Evolutionary conservation across 2,888 invertebrate genomes (phyloP).

Genomic region (Caenorhabditis panamensis): DNA sequence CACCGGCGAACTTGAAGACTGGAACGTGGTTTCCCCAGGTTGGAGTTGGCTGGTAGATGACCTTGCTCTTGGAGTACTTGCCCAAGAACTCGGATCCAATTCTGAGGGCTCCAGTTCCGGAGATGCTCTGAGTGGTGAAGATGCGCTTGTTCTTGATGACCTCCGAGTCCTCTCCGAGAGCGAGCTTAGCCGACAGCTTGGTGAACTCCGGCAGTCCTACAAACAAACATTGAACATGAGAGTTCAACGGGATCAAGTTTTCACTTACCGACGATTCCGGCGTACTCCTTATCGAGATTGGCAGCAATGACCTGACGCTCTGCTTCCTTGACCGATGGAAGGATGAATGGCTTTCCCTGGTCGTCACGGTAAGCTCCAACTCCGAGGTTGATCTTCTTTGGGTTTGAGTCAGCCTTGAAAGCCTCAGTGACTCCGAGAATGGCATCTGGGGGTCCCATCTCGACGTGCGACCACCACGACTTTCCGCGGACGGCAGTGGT

Average conservation of each 20-base stretch:
- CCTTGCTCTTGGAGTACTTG: slow-evolving; percentile 87
- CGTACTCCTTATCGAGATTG: slow-evolving; percentile 94
- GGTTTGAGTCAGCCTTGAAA: slow-evolving; percentile 88
- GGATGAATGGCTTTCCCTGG: slow-evolving; percentile 95
- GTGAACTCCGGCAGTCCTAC: slow-evolving; percentile 87
- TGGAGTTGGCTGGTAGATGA: slow-evolving; percentile 90
- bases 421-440: slow-evolving; percentile 98
- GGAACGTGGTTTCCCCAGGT: slow-evolving; percentile 99
- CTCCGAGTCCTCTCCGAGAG: slow-evolving; percentile 89
- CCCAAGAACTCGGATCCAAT: slow-evolving; percentile 92
- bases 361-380: slow-evolving; percentile 94
- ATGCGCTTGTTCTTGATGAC: slow-evolving; percentile 82
- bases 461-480: slow-evolving; percentile 78
- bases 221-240: slow-evolving; percentile 17
- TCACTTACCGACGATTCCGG: slow-evolving; percentile 86
- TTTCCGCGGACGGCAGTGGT: slow-evolving; percentile 67
- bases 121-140: slow-evolving; percentile 89
- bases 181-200: slow-evolving; percentile 88
- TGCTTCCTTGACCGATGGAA: slow-evolving; percentile 93
- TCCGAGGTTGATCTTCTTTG: slow-evolving; percentile 93
- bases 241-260: slow-evolving; percentile 83
- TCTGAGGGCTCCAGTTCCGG: slow-evolving; percentile 96
- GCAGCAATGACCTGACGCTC: slow-evolving; percentile 88
- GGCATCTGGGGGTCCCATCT: slow-evolving; percentile 80
- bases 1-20: slow-evolving; percentile 91